Percentiles rank a stretch among this genome's conserved stretches.
phyloP scores from a whole-genome alignment of 2,797 vertebrate species.

The Triplophysa bombifrons region DNA sequence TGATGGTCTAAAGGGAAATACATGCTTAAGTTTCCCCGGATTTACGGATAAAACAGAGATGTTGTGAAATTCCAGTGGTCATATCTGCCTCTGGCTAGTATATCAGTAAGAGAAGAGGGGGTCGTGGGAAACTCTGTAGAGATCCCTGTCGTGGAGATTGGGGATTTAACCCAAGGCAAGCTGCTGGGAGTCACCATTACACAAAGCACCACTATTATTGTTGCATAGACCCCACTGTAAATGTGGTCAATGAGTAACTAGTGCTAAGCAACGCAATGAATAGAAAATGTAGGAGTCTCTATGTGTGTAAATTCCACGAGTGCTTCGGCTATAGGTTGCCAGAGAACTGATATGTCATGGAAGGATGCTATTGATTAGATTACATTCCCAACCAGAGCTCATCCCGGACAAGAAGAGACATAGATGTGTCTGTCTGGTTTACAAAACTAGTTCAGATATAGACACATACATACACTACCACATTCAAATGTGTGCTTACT shows the following conservation, averaged over 20 bases:
- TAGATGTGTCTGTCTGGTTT: not conserved
- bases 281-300: slow-evolving; percentile 18
- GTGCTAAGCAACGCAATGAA: slow-evolving; percentile 16
- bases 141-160: slow-evolving; percentile 33
- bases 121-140: slow-evolving; percentile 53
- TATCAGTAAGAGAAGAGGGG: slow-evolving; percentile 45
- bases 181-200: slow-evolving; percentile 22
- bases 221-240: slow-evolving; percentile 43
- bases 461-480: slow-evolving; percentile 52
- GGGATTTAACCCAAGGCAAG: slow-evolving; percentile 46
- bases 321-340: slow-evolving; percentile 8
- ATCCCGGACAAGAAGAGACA: not conserved
- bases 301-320: slow-evolving; percentile 25
- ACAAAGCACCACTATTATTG: slow-evolving; percentile 35
- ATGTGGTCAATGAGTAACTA: slow-evolving; percentile 52
- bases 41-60: slow-evolving; percentile 38
- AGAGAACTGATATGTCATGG: slow-evolving; percentile 5
- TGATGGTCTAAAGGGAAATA: slow-evolving; percentile 14
- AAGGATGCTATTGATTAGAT: slow-evolving; percentile 5
- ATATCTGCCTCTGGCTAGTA: slow-evolving; percentile 45
- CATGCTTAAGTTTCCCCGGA: slow-evolving; percentile 20
- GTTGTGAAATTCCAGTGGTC: slow-evolving; percentile 26
- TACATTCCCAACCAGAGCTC: not conserved
- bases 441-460: slow-evolving; percentile 7
- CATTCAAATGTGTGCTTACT: slow-evolving; percentile 35